Base-by-base conservation (phyloP, 2,797 vertebrate genomes). In the Chanos chanos region DNA sequence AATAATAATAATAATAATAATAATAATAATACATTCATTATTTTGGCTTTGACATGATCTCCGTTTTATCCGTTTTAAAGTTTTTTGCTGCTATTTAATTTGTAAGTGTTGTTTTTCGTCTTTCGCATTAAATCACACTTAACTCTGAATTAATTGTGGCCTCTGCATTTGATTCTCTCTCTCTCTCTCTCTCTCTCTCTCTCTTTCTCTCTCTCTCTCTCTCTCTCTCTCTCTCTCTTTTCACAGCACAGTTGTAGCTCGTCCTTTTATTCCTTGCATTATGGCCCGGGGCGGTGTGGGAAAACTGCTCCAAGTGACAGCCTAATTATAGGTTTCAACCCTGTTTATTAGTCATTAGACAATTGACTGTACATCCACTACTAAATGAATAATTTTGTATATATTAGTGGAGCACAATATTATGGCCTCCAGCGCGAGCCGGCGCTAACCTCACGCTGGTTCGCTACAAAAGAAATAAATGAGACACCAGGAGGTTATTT, bases 361-460 rank as follows among this genome's bases (percentile, higher is more conserved):
- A 88, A 88, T 89, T 83, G 85, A 85, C 86, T 85, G 87, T 89
- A 89, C 84, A 85, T 88, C 87, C 79, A 87, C 85, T 82, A 80
- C 89, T 89, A 89, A 90, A 90, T 90, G 87, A 90, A 88, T 92
- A 89, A 90, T 90, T 90, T 88, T 89, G 89, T 88, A 86, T 89
- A 86, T 87, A 89, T 91, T 89, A 90, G 77, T 74, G 86, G 67
- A 86, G 85, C 87, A 84, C 78, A 87, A 83, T 88, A 86, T 87
- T 85, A 87, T 87, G 84, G 87, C 89, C 86, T 75, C 80, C 81
- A 89, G 89, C 87, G 75, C 86, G 79, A 78, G 82, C 80, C 77
- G 78, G 70, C 67, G 66, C 84, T 76, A 82, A 89, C 81, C 86
- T 80, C 85, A 87, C 74, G 85, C 86, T 86, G 86, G 75, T 82